Conservation (phyloP, 2,113 vertebrate species). For the Nycticryphes semicollaris region DNA sequence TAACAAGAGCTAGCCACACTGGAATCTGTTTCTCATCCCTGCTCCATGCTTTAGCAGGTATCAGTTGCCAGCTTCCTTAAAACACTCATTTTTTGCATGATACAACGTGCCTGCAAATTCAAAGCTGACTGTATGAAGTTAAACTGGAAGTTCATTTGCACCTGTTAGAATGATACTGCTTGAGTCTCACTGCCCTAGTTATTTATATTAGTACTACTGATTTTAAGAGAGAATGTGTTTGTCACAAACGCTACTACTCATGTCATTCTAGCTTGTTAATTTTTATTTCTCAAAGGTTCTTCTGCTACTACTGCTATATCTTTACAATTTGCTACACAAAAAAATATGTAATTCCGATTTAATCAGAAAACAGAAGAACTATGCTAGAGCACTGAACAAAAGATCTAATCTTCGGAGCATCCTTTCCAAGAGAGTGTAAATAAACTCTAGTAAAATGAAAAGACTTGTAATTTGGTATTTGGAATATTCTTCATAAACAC, state of each 20-base stretch:
- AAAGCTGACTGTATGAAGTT: neutral
- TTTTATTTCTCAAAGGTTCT: conserved; percentile 39
- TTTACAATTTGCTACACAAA: conserved; percentile 23
- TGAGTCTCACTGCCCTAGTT: neutral
- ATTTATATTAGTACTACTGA: conserved; percentile 23
- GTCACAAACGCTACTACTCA: conserved; percentile 22
- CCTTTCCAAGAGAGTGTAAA: conserved; percentile 71
- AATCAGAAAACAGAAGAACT: conserved; percentile 59
- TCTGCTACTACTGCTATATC: neutral
- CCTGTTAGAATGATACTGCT: conserved; percentile 68
- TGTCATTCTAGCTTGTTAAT: neutral
- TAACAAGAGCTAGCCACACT: conserved; percentile 20
- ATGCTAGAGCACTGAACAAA: conserved; percentile 62
- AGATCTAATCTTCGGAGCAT: conserved; percentile 62
- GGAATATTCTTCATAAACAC: conserved; percentile 76
- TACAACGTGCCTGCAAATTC: conserved; percentile 24
- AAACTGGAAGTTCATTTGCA: conserved; percentile 61
- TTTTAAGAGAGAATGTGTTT: conserved; percentile 59
- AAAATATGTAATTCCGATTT: conserved; percentile 53
- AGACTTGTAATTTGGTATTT: conserved; percentile 77
- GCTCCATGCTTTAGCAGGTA: neutral
- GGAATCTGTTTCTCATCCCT: conserved; percentile 10
- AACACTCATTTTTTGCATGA: neutral
- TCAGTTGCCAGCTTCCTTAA: neutral
- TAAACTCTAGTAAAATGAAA: conserved; percentile 76